Evolutionary conservation across 2,888 invertebrate species (phyloP), one percentile per base, ranked within the genome.

Genomic region (Clanis bilineata): DNA sequence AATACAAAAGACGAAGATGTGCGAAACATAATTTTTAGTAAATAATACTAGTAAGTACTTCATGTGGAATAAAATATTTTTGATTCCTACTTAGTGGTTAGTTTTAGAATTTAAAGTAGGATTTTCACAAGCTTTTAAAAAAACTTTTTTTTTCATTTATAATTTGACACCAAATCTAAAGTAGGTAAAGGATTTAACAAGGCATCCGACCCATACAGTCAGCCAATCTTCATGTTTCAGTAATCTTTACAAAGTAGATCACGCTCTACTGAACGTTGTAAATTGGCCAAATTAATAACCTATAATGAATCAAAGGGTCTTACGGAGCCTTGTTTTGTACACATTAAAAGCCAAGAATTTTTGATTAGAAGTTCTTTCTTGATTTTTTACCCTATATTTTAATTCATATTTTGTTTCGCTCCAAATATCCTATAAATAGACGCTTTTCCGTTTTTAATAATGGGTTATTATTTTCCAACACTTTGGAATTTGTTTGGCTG

Each of bases 211-310:
- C 32, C 51, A 51, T 67, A 62, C 62, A 61, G 58, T 57, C 55
- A 43, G 18, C 55, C 7, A 58, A 62, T 64, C 65, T 63, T 66
- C 22, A 63, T 51, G 51, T 55, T 63, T 59, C 63, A 59, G 64
- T 66, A 62, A 72, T 66, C 67, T 66, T 51, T 57, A 66, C 64
- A 60, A 65, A 67, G 67, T 70, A 64, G 66, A 70, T 65, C 62
- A 69, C 64, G 67, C 63, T 63, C 51, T 60, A 69, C 64, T 61
- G 54, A 63, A 64, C 62, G 55, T 65, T 62, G 64, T 60, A 63
- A 66, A 65, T 63, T 63, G 62, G 62, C 57, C 61, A 64, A 70
- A 72, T 76, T 74, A 71, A 73, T 74, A 71, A 64, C 65, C 68
- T 39, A 60, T 73, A 69, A 65, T 70, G 65, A 72, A 71, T 70